Base-by-base conservation (phyloP, 2,888 invertebrate species). In the Limnephilus marmoratus region DNA sequence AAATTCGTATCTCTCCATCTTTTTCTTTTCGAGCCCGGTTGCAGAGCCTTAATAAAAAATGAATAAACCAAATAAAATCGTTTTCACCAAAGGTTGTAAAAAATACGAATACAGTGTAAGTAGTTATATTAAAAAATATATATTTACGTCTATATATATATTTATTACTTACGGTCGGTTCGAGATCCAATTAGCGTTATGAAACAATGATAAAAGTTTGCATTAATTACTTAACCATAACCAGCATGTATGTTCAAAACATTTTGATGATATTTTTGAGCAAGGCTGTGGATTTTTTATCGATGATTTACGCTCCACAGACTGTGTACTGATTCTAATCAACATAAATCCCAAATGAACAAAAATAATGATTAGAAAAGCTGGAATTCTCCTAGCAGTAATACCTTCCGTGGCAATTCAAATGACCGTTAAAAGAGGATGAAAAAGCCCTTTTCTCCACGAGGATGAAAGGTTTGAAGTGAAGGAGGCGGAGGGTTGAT, bases 401-500 rank as follows among this genome's bases (percentile, higher is more conserved):
- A 31, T 83, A 18, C 41, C 7, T 37, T 83, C 37, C 24, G 24
- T 82, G 18, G 83, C 15, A n/a, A 83, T 83, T 83, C 37, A 83
- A 83, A 83, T 83, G 41, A 92, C 82, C 82, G 68, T 68, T 68
- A 68, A 68, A 68, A 68, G 68, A 68, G 68, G 68, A 68, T n/a
- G 68, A 31, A 49, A 91, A 91, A 90, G 41, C 34, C 37, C 13
- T 12, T 83, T 37, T 83, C 34, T 83, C 68, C 68, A 41, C n/a
- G 34, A 7, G 83, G 83, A 83, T 83, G 83, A 83, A 83, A 37
- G 83, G 83, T 83, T 41, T 29, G 41, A 31, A 81, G 49, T 34
- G 49, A 29, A 29, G 24, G 41, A 45, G 45, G 29, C n/a, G 49
- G 92, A 88, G 86, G 91, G 91, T 92, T 93, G 93, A 93, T 93